A percentile compares a stretch with the other conserved stretches of the same genome.
Evolutionary conservation across 2,797 vertebrate genomes (phyloP).

Genomic region (Dendrocincla tyrannina): DNA sequence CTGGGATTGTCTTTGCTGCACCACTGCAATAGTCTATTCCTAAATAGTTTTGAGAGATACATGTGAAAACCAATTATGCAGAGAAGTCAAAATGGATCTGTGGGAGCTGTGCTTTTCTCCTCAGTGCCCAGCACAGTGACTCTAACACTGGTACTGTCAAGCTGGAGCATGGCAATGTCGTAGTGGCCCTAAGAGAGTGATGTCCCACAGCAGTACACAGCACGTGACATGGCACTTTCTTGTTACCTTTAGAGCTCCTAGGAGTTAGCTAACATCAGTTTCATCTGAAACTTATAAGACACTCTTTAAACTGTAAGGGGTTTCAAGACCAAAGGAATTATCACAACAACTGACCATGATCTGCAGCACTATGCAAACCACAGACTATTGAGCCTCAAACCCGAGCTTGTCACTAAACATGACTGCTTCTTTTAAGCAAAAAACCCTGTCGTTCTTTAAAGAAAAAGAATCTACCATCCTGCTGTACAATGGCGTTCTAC

Average conservation of each 20-base stretch:
- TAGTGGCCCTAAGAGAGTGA: background rate
- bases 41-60: background rate
- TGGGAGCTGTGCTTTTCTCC: background rate
- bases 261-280: background rate
- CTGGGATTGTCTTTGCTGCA: slow-evolving; percentile 12
- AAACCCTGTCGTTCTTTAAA: background rate
- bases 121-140: background rate
- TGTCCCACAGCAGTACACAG: background rate
- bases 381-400: background rate
- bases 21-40: background rate
- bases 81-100: background rate
- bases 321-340: background rate
- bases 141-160: background rate
- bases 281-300: background rate
- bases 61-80: background rate
- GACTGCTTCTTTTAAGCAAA: background rate
- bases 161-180: background rate
- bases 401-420: background rate
- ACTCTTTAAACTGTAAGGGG: background rate
- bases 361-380: background rate
- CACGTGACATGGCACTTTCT: background rate
- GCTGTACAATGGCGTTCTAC: background rate
- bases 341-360: background rate
- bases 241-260: background rate
- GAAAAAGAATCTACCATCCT: background rate